Evolutionary conservation across 2,888 invertebrate species (phyloP), one percentile per base, ranked within the genome.

Genomic region (Crossocerus cetratus): DNA sequence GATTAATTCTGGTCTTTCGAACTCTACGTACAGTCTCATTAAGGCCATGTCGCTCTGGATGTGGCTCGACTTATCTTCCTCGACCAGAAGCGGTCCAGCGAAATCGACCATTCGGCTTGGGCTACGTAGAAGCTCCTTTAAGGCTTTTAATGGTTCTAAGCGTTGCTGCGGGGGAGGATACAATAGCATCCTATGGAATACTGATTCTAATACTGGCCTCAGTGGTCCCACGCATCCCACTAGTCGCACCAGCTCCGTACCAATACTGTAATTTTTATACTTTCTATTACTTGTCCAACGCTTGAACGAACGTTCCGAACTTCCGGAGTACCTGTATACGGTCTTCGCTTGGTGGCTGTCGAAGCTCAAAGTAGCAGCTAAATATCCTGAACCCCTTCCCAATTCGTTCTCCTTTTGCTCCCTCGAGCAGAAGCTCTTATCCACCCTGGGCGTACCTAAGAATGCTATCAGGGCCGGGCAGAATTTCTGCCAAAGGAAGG

Each of bases 131-230:
- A 97, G 91, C 91, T 98, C 97, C 78, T 95, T 93, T 0, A 96
- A 93, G 78, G 97, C 96, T 75, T 96, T 93, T 32, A 98, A 87
- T 0, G 98, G 96, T 83, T 98, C 98, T 8, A 96, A 93, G 54
- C 98, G 93, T 88, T 97, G 96, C 54, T 94, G 93, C 0, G 96
- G 94, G 0, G 96, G 95, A 16, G 98, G 97, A 90, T 98, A 94
- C 0, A 98, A 92, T 2, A 98, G 91, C 95, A 98, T 97, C 67
- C 98, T 93, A 90, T 98, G 98, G 88, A 98, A 98, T 1, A 98
- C 92, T 0, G 98, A 97, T 88, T 98, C 98, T 56, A 98, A 91
- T 54, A 98, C 98, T 8, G 98, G 97, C 14, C 98, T 93, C 58
- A 98, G 91, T n/a, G 95, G 94, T 0, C 96, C 94, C 22, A 97